These are phyloP conservation scores for Seriola aureovittata DNA, from an alignment of 2,113 vertebrate species.

Conservation along the genomic window DNA sequence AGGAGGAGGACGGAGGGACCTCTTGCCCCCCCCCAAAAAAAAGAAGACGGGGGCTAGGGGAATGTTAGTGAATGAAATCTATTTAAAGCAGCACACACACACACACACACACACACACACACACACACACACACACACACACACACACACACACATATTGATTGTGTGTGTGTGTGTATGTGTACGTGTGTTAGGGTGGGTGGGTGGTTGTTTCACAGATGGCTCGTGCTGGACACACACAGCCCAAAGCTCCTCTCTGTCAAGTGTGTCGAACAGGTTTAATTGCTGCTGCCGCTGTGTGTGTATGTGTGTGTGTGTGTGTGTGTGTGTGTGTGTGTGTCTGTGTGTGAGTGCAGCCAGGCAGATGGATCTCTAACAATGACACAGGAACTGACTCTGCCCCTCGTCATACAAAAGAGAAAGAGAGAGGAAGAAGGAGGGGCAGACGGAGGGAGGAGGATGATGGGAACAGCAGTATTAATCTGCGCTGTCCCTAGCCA, in stretches of 20 bases:
- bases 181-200: slow-evolving; percentile 2
- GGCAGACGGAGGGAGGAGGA: slow-evolving; percentile 12
- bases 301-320: slow-evolving; percentile 27
- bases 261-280: slow-evolving; percentile 79
- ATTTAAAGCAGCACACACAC: slow-evolving; percentile 33
- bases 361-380: slow-evolving; percentile 83
- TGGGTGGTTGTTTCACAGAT: slow-evolving; percentile 73
- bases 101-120: slow-evolving; percentile 18
- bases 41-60: not conserved
- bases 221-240: slow-evolving; percentile 75
- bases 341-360: slow-evolving; percentile 31
- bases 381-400: slow-evolving; percentile 79
- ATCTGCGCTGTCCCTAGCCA: slow-evolving; percentile 36
- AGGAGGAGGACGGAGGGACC: slow-evolving; percentile 34
- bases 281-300: slow-evolving; percentile 67
- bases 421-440: slow-evolving; percentile 50
- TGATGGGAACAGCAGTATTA: slow-evolving; percentile 54
- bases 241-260: slow-evolving; percentile 65
- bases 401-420: slow-evolving; percentile 56
- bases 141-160: not conserved
- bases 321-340: slow-evolving; percentile 41
- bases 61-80: slow-evolving; percentile 41
- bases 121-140: slow-evolving; percentile 20
- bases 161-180: slow-evolving; percentile 1
- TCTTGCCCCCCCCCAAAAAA: not conserved